These are phyloP conservation scores for Scrobipalpa atriplicella DNA, from an alignment of 2,888 invertebrate genomes.

Conservation along the genomic window DNA sequence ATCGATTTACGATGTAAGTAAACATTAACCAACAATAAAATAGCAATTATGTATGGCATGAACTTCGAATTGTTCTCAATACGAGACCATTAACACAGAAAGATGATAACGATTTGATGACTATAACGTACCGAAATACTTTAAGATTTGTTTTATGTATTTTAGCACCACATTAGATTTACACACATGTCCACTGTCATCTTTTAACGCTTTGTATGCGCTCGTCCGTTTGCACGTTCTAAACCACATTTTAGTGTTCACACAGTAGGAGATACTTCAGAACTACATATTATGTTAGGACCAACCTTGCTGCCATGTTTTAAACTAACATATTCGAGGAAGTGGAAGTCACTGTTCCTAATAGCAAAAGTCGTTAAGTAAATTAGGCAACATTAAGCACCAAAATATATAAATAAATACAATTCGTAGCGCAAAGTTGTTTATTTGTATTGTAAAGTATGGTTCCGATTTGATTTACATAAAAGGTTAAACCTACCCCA, in stretches of 20 bases:
- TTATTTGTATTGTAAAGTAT: too few species aligned
- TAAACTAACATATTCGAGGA: neutral
- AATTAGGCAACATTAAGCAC: too few species aligned
- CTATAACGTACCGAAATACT: slow-evolving; percentile 66
- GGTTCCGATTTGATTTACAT: too few species aligned
- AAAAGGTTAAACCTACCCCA: too few species aligned
- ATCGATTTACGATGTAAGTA: slow-evolving; percentile 3
- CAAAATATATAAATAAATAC: too few species aligned
- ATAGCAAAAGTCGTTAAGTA: too few species aligned
- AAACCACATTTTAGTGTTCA: slow-evolving; percentile 46
- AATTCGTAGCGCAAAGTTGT: too few species aligned
- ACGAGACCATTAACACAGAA: neutral
- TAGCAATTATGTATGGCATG: neutral
- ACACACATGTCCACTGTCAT: slow-evolving; percentile 33
- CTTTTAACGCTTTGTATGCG: slow-evolving; percentile 46
- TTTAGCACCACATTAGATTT: slow-evolving; percentile 35
- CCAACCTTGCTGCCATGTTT: neutral
- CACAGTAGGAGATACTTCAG: neutral
- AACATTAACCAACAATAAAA: neutral
- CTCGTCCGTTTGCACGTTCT: slow-evolving; percentile 52
- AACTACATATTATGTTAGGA: neutral
- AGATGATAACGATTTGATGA: slow-evolving; percentile 5
- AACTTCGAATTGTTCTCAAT: neutral
- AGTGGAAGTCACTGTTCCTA: neutral
- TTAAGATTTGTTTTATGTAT: slow-evolving; percentile 48